Percentiles rank a stretch among this genome's conserved stretches.
phyloP scores from a whole-genome alignment of 2,113 vertebrate genomes.

The Crotalus helleri region DNA sequence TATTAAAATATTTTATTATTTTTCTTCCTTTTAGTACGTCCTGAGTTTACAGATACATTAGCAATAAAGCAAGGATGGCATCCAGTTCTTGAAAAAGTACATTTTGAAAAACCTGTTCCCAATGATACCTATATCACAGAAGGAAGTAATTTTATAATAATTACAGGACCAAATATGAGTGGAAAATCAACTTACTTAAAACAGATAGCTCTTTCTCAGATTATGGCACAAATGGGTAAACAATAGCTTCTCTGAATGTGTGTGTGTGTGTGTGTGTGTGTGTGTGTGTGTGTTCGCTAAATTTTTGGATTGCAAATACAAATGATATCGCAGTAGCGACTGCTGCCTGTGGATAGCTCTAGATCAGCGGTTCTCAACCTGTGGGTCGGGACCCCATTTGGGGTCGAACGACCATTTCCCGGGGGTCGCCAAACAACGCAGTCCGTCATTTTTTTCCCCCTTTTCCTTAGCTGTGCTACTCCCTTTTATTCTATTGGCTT shows the following conservation, averaged over 20 bases:
- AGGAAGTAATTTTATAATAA: conserved; percentile 90
- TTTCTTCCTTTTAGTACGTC: conserved; percentile 78
- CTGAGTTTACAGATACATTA: conserved; percentile 95
- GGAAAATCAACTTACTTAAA: conserved; percentile 97
- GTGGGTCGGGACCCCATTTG: no score
- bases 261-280: neutral
- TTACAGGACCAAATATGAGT: conserved; percentile 98
- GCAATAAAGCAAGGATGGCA: conserved; percentile 93
- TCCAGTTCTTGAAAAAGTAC: conserved; percentile 91
- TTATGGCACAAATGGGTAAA: conserved; percentile 97
- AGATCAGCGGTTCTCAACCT: no score
- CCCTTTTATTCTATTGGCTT: no score
- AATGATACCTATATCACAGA: conserved; percentile 91
- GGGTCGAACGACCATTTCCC: no score
- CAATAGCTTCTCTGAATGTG: neutral
- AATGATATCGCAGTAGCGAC: no score
- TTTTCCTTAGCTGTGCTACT: no score
- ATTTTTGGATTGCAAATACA: no score
- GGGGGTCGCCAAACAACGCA: no score
- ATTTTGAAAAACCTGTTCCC: conserved; percentile 82
- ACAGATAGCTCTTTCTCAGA: conserved; percentile 94
- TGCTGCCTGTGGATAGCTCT: no score
- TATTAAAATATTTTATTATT: conserved; percentile 6
- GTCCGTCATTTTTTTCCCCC: no score
- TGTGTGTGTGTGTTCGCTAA: no score